Conservation (phyloP, 2,113 vertebrate genomes). For the Tricholaema leucomelas region DNA sequence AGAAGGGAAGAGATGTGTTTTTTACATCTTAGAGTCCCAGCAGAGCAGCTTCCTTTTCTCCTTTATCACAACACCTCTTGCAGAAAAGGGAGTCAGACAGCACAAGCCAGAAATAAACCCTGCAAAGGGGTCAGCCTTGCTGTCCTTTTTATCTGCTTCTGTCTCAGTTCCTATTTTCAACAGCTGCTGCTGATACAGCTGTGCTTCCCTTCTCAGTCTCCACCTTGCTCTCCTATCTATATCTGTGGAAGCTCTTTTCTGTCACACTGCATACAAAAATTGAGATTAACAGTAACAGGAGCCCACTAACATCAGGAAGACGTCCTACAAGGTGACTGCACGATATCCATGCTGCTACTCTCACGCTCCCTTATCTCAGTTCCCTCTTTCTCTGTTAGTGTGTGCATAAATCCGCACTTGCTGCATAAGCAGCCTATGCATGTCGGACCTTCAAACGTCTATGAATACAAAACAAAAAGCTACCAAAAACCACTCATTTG, state of each 20-base stretch:
- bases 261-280: not conserved
- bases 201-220: not conserved
- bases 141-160: conserved; percentile 20
- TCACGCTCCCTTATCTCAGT: not conserved
- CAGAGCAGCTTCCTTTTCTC: not conserved
- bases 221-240: not conserved
- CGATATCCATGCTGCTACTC: not conserved
- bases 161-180: conserved; percentile 17
- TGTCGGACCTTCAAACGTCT: not conserved
- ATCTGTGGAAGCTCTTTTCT: not conserved
- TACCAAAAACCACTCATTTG: not conserved
- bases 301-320: not conserved
- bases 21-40: not conserved
- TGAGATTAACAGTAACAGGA: conserved; percentile 26
- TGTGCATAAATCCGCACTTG: not conserved
- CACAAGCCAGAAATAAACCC: not conserved
- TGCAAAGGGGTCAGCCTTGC: not conserved
- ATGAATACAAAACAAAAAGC: not conserved
- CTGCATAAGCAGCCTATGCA: not conserved
- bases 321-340: not conserved
- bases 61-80: not conserved
- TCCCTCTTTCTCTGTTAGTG: not conserved
- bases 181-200: not conserved
- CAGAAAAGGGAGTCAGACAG: not conserved
- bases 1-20: not conserved